Base-by-base conservation (phyloP, 2,888 invertebrate genomes). In the Amphiduros pacificus region DNA sequence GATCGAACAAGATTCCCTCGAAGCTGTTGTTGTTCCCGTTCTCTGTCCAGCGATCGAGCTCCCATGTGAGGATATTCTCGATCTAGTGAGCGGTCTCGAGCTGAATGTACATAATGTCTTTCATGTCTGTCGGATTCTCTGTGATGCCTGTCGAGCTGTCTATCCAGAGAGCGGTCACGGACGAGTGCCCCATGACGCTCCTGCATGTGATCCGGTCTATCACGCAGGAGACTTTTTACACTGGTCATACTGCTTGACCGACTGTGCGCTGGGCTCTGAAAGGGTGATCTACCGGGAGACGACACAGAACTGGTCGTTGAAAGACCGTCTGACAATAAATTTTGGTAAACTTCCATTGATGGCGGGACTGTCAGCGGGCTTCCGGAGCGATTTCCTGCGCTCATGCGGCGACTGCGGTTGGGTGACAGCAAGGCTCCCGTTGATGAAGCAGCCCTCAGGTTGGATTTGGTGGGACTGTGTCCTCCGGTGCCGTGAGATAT, bases 31-130 rank as follows among this genome's bases (percentile, higher is more conserved):
- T 74, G 72, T n/a, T 61, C 51, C n/a, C 63, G 51, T 28, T 77
- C 78, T 36, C 79, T 71, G 62, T 79, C 78, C 32, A 79, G 70
- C 22, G 80, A 81, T 49, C 79, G 56, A 14, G 80, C 78, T 24
- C 78, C 79, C 78, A 78, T 79, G 55, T 77, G 75, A 6, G 80
- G 79, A 66, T 79, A 79, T 49, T 70, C 66, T 41, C 89, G 84
- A 74, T 90, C 90, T 55, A 87, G 83, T 70, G 88, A 87, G 77
- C 89, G 84, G 70, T 88, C 87, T 77, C 88, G 84, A 77, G 87
- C 83, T 68, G 71, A 48, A 17, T 61, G 60, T 55, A 68, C 53
- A 28, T 51, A 62, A 14, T 53, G 40, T 3, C 27, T 11, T 2
- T 48, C 50, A n/a, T 55, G 28, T 32, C 27, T 31, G 27, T 55